These are phyloP conservation scores for Didymodactylos carnosus DNA, from an alignment of 2,888 invertebrate genomes.

Conservation along the genomic window DNA sequence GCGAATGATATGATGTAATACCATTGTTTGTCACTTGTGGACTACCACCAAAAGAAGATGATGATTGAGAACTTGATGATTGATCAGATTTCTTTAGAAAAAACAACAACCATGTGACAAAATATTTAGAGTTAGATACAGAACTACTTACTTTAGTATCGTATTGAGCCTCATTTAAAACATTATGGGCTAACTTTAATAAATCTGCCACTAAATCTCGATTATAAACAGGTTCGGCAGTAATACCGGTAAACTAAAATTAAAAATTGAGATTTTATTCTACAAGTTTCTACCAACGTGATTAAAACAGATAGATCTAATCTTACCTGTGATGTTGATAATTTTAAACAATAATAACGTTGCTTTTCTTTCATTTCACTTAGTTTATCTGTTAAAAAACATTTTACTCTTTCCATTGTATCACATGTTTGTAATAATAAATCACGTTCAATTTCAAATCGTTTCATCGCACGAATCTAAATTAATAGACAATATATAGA, in stretches of 20 bases:
- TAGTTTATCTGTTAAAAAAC: not conserved
- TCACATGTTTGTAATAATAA: not conserved
- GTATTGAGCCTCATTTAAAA: not conserved
- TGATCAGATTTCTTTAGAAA: not conserved
- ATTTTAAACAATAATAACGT: not conserved
- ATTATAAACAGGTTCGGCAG: not conserved
- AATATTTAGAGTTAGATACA: too few relatives aligned
- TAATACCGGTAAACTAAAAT: not conserved
- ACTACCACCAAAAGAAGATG: not conserved
- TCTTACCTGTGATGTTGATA: not conserved
- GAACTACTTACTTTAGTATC: not conserved
- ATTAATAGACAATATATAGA: not conserved
- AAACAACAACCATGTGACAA: not conserved
- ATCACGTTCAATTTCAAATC: not conserved
- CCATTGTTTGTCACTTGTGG: too few relatives aligned
- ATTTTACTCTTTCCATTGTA: not conserved
- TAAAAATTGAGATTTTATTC: not conserved
- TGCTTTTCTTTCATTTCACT: not conserved
- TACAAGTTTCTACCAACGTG: not conserved
- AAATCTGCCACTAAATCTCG: not conserved
- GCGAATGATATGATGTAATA: too few relatives aligned
- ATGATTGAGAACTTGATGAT: not conserved
- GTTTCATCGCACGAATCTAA: not conserved
- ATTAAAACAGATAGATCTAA: too few relatives aligned
- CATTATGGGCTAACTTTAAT: not conserved